phyloP scores from a whole-genome alignment of 2,888 invertebrate genomes.

The Alsophila aescularia region DNA sequence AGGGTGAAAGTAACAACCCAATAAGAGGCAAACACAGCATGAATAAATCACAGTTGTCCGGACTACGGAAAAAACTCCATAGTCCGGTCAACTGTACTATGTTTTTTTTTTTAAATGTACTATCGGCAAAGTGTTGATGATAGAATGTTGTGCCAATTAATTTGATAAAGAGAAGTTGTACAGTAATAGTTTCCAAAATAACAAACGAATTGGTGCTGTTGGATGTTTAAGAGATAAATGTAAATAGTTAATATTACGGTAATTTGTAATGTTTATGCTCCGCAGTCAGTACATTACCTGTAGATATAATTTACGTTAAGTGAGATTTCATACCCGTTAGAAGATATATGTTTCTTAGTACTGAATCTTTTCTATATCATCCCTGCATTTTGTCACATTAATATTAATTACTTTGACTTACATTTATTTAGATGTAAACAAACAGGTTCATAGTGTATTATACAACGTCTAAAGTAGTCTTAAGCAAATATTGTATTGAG shows the following conservation, averaged over 20 bases:
- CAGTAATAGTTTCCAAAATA: background rate
- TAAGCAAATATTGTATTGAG: slow-evolving; percentile 1
- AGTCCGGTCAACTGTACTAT: no score
- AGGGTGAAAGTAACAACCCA: no score
- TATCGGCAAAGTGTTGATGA: no score
- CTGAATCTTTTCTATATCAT: slow-evolving; percentile 1
- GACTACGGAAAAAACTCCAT: no score
- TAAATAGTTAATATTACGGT: background rate
- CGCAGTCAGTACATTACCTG: slow-evolving; percentile 1
- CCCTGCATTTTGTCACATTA: slow-evolving; percentile 35
- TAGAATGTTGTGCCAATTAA: background rate
- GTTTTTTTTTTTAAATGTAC: no score
- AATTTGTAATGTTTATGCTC: slow-evolving; percentile 21
- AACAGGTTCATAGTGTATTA: no score
- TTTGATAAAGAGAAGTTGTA: background rate
- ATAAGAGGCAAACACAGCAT: no score
- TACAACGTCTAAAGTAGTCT: no score
- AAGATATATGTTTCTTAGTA: background rate
- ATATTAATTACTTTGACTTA: slow-evolving; percentile 23
- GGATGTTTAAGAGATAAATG: background rate
- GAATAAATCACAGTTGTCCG: no score
- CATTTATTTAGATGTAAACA: background rate
- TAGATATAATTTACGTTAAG: background rate
- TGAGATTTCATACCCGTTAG: background rate
- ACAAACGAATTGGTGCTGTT: background rate